Base-by-base conservation (phyloP, 2,113 vertebrate species). In the Eidolon helvum region DNA sequence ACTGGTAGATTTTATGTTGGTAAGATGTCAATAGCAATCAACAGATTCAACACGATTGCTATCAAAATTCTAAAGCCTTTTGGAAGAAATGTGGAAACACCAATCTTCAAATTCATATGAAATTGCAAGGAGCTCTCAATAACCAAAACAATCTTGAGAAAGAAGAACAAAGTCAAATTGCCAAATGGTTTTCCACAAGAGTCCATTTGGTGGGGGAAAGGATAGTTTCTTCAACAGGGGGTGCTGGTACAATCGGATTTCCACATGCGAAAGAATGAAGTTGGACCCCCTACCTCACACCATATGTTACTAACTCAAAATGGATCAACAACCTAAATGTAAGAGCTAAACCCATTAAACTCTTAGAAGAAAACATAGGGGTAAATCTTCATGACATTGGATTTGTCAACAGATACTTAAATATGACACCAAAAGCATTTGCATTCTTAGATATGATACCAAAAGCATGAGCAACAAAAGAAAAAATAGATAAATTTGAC, bases 241-340 rank as follows among this genome's bases (percentile, higher is more conserved):
- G 33, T 90, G 35, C 33, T 82, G 12, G 26, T 40, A 71, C 69
- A 92, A 48, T 38, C 48, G 8, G n/a, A 77, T 91, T 83, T 77
- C 10, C 28, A 65, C 24, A 57, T n/a, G 45, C 15, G 21, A 83
- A 80, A 83, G 30, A 83, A 83, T 43, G 50, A 93, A 87, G 33
- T 63, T 93, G 53, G n/a, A 80, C 12, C 33, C 35, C 30, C 69
- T 72, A 38, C 43, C 43, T 78, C 50, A 86, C 14, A 90, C 43
- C 86, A 71, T 78, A 77, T 84, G 38, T 11, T 26, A 43, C 48
- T 40, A 90, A 96, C 35, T 71, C 33, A 89, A 92, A 92, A 85
- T 72, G 14, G 28, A 84, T 38, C 33, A 35, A 72, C 48, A 30
- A 77, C 38, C 9, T 90, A 71, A 38, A 82, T 35, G 53, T 24